phyloP scores from a whole-genome alignment of 1,140 invertebrate genomes.

The Venustaconcha ellipsiformis region DNA sequence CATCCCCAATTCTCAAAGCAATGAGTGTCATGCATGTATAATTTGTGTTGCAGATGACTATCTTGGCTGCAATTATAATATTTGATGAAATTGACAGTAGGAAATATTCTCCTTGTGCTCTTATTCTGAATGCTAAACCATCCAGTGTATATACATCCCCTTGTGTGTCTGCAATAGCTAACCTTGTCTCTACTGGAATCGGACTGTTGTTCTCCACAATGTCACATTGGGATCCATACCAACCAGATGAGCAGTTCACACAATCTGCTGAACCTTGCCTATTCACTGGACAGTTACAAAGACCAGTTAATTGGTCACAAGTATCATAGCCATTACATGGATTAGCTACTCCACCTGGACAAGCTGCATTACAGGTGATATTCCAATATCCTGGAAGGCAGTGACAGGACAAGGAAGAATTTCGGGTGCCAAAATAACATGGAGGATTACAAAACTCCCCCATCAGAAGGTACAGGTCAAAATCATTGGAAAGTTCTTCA shows the following conservation, averaged over 20 bases:
- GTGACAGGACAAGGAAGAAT: slow-evolving; percentile 3
- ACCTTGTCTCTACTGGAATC: not conserved
- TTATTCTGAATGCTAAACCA: slow-evolving; percentile 36
- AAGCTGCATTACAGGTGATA: slow-evolving; percentile 31
- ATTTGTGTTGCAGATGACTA: slow-evolving; percentile 42
- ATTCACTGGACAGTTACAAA: slow-evolving; percentile 43
- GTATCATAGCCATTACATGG: slow-evolving; percentile 41
- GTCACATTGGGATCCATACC: slow-evolving; percentile 39
- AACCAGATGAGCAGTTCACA: slow-evolving; percentile 37
- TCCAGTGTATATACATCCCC: slow-evolving; percentile 37
- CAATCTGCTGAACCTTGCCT: slow-evolving; percentile 30
- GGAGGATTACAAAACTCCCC: slow-evolving; percentile 12
- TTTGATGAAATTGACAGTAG: slow-evolving; percentile 35
- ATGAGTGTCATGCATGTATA: slow-evolving; percentile 41
- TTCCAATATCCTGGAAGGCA: slow-evolving; percentile 46
- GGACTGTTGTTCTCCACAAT: slow-evolving; percentile 22
- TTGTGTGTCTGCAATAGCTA: slow-evolving; percentile 20
- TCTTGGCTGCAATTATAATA: slow-evolving; percentile 40
- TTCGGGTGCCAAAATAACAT: slow-evolving; percentile 12
- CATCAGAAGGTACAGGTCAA: slow-evolving; percentile 29
- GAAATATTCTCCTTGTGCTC: slow-evolving; percentile 29
- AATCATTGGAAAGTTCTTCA: slow-evolving; percentile 23
- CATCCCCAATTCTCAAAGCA: slow-evolving; percentile 39
- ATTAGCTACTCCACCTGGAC: slow-evolving; percentile 41
- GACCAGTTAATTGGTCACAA: slow-evolving; percentile 38